phyloP scores from a whole-genome alignment of 1,140 invertebrate species.

The Drosophila ficusphila region DNA sequence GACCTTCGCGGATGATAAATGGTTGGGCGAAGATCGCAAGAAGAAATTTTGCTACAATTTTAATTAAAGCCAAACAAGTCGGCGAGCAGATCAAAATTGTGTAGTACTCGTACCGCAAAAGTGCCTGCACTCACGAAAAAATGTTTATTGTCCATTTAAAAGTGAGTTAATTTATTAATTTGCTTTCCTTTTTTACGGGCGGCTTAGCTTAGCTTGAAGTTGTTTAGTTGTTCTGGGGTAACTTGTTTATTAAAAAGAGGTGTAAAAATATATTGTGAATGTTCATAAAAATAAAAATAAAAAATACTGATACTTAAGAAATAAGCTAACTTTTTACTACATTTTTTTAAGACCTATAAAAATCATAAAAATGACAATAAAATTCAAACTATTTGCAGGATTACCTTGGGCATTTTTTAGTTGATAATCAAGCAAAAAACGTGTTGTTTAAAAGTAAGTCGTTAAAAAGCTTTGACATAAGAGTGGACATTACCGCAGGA shows the following conservation, averaged over 20 bases:
- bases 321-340: no score
- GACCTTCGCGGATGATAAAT: slow-evolving; percentile 63
- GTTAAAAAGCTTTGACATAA: no score
- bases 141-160: no score
- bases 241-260: background rate
- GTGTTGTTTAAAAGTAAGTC: background rate
- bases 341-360: no score
- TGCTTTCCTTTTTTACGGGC: background rate
- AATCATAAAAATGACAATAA: background rate
- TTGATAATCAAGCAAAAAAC: background rate
- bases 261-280: no score
- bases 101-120: background rate
- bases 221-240: background rate
- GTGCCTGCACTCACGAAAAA: slow-evolving; percentile 1
- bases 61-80: slow-evolving; percentile 55
- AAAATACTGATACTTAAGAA: no score
- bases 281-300: background rate
- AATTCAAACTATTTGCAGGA: background rate
- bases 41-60: slow-evolving; percentile 75
- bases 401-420: background rate
- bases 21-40: slow-evolving; percentile 44
- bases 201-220: background rate
- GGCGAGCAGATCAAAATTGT: slow-evolving; percentile 12
- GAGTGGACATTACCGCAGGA: no score
- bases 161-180: background rate